Evolutionary conservation across 2,797 vertebrate species (phyloP).

Genomic region (Menidia menidia): DNA sequence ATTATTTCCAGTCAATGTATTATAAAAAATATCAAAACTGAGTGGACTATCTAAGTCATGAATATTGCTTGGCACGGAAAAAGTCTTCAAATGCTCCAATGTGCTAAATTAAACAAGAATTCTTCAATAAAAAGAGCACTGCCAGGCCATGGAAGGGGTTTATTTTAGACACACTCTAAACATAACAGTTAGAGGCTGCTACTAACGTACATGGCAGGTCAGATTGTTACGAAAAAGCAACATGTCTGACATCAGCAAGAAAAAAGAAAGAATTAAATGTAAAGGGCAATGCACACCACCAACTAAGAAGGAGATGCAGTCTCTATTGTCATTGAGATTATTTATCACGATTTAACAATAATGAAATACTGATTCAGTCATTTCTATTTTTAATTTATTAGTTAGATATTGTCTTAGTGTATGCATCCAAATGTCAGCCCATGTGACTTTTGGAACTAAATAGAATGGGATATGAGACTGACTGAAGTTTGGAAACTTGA

Average conservation of each 20-base stretch:
- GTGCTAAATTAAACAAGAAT: constrained; percentile 63
- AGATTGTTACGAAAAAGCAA: neutral
- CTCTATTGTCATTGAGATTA: too few relatives aligned
- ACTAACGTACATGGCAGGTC: neutral
- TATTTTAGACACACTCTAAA: constrained; percentile 36
- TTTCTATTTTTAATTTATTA: neutral
- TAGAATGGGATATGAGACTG: neutral
- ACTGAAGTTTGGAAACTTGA: constrained; percentile 29
- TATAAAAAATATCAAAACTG: constrained; percentile 45
- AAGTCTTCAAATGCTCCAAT: constrained; percentile 51
- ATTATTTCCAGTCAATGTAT: constrained; percentile 37
- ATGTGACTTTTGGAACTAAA: neutral
- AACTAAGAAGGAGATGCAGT: neutral
- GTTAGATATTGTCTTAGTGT: neutral
- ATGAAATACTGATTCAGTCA: neutral
- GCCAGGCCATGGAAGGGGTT: constrained; percentile 25
- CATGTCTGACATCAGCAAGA: neutral
- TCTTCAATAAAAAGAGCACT: constrained; percentile 58
- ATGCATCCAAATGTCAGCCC: neutral
- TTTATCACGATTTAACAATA: too few relatives aligned
- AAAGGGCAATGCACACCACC: neutral
- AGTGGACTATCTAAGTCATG: constrained; percentile 51
- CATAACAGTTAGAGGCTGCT: constrained; percentile 14
- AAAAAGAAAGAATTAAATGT: neutral
- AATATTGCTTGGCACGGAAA: constrained; percentile 37